Evolutionary conservation across 2,113 vertebrate genomes (phyloP).

Genomic region (Arothron firmamentum): DNA sequence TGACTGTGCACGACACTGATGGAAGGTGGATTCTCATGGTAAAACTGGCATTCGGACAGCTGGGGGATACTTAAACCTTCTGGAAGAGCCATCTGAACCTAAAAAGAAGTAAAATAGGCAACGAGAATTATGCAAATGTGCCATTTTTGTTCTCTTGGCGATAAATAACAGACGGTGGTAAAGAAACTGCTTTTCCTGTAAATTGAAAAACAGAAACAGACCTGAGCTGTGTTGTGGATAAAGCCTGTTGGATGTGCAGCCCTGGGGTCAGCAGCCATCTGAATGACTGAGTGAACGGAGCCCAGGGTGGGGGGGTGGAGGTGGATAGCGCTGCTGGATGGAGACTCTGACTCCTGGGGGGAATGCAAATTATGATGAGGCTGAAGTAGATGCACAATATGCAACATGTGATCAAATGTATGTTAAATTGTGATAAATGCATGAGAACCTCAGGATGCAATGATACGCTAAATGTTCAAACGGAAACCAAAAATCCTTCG

Average conservation of each 20-base stretch:
- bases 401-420: neutral
- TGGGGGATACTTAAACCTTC: conserved; percentile 55
- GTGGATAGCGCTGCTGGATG: conserved; percentile 77
- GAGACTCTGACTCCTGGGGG: conserved; percentile 86
- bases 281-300: conserved; percentile 78
- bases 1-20: conserved; percentile 65
- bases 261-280: conserved; percentile 76
- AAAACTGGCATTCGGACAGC: conserved; percentile 71
- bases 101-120: neutral
- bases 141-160: neutral
- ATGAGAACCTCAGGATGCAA: neutral
- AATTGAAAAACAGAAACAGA: conserved; percentile 34
- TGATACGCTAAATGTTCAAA: neutral
- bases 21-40: conserved; percentile 63
- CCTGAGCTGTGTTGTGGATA: conserved; percentile 81
- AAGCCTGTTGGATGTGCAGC: conserved; percentile 75
- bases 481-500: neutral
- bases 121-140: neutral
- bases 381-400: neutral
- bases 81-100: conserved; percentile 63
- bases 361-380: neutral
- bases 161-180: neutral
- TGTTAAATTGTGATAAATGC: neutral
- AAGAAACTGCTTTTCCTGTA: neutral
- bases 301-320: conserved; percentile 78